Base-by-base conservation (phyloP, 2,888 invertebrate species). In the Drosophila kuntzei region DNA sequence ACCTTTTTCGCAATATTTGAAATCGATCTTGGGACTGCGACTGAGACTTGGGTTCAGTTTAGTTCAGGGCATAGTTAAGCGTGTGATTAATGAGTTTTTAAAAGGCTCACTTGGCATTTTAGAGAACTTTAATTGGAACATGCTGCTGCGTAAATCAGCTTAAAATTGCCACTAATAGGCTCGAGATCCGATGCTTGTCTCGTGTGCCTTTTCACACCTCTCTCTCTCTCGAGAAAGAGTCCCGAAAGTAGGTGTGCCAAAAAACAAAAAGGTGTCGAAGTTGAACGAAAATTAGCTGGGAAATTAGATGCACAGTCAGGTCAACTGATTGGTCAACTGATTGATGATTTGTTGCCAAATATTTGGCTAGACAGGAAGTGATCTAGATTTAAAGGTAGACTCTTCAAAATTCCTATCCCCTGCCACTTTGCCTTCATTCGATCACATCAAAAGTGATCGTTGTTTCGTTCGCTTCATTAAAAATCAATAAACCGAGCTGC, bases 71-170 rank as follows among this genome's bases (percentile, higher is more conserved):
- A 87, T 90, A 87, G 90, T 91, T 91, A 91, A 88, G 86, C 87
- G 85, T 82, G 89, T 91, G 91, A 91, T 91, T 91, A 91, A 91
- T 91, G 91, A 90, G 79, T 81, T 91, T 91, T 91, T 91, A 91
- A 91, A 89, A 91, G 91, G 89, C 88, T 91, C 87, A 79, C 82
- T 87, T 81, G 78, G 79, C 78, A 85, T 77, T 78, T 85, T 76
- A 71, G 87, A 81, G 82, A 78, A 85, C 68, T 87, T 90, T 90
- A 90, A 90, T 90, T 90, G 91, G 90, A 87, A 89, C 88, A 80
- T 79, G 89, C 86, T 82, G 87, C 89, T 82, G 88, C 85, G 87
- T 89, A 90, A 90, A 90, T 90, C 90, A 90, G 89, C 90, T 88
- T 78, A 89, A 90, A 89, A 87, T 87, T 88, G 90, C 87, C 90